phyloP scores from a whole-genome alignment of 2,888 invertebrate genomes.

The Trachelus iudaicus region DNA sequence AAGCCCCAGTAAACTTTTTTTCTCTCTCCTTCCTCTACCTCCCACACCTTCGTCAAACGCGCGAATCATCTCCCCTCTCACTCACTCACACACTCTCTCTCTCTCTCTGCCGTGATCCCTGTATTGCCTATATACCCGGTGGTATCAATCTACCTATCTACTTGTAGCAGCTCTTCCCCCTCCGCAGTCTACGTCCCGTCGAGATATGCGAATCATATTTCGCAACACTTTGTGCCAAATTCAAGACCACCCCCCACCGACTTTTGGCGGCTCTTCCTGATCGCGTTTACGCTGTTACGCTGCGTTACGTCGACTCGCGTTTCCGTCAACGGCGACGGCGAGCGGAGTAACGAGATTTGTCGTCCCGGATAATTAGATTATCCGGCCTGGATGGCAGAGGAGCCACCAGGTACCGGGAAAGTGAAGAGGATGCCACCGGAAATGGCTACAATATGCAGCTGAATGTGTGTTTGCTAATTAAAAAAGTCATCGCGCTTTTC shows the following conservation, averaged over 20 bases:
- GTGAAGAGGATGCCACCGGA: conserved; percentile 33
- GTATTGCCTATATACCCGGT: too few relatives aligned
- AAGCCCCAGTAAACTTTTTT: conserved; percentile 52
- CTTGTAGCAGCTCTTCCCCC: too few relatives aligned
- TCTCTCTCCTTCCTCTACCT: conserved; percentile 25
- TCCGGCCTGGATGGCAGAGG: conserved; percentile 39
- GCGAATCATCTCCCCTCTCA: neutral
- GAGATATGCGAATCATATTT: conserved; percentile 15
- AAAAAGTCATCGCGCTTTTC: conserved; percentile 24
- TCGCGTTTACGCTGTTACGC: conserved; percentile 24
- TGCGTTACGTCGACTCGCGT: conserved; percentile 36
- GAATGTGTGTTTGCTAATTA: conserved; percentile 41
- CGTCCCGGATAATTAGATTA: conserved; percentile 56
- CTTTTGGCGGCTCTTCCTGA: conserved; percentile 3
- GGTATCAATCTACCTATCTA: too few relatives aligned
- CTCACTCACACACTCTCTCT: too few relatives aligned
- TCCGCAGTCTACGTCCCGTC: too few relatives aligned
- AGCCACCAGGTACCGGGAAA: conserved; percentile 30
- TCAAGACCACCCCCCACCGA: conserved; percentile 36
- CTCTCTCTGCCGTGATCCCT: too few relatives aligned
- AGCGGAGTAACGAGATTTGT: conserved; percentile 54
- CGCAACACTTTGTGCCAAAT: conserved; percentile 32
- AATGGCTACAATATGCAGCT: conserved; percentile 29
- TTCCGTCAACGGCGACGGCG: conserved; percentile 34
- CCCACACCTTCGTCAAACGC: conserved; percentile 6